These are phyloP conservation scores for Brienomyrus brachyistius DNA, from an alignment of 2,113 vertebrate species.

Conservation along the genomic window DNA sequence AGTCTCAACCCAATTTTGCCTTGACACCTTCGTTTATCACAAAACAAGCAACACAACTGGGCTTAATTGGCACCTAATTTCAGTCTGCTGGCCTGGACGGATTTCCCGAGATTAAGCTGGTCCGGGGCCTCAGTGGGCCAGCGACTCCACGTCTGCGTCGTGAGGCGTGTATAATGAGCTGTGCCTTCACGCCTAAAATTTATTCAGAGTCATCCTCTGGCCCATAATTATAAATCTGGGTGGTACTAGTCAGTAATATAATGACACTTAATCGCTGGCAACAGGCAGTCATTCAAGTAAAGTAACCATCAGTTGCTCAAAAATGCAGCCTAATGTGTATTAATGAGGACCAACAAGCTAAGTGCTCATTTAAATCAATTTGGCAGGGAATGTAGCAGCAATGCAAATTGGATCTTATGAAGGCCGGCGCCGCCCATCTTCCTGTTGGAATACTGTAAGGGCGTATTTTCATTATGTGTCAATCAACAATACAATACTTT, in stretches of 20 bases:
- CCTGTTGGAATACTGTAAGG: not conserved
- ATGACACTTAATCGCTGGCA: not conserved
- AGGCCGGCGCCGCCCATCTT: not conserved
- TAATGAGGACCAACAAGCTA: not conserved
- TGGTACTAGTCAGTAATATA: not conserved
- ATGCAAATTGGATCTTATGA: not conserved
- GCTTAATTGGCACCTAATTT: slow-evolving; percentile 54
- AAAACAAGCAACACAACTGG: slow-evolving; percentile 48
- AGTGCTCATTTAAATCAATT: not conserved
- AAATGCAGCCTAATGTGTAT: not conserved
- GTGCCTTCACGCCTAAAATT: not conserved
- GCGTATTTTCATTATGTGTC: not conserved
- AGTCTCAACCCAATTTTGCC: slow-evolving; percentile 51
- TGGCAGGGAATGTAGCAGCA: not conserved
- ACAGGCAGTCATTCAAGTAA: not conserved
- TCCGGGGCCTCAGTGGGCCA: slow-evolving; percentile 19
- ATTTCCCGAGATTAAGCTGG: slow-evolving; percentile 36
- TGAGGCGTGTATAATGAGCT: not conserved
- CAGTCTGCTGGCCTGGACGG: slow-evolving; percentile 42
- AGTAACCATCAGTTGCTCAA: slow-evolving; percentile 6
- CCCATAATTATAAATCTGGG: not conserved
- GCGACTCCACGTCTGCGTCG: not conserved
- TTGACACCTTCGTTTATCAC: slow-evolving; percentile 42
- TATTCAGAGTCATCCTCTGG: not conserved
- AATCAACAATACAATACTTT: not conserved